Conservation (phyloP, 2,113 vertebrate genomes). For the Aphyosemion australe region DNA sequence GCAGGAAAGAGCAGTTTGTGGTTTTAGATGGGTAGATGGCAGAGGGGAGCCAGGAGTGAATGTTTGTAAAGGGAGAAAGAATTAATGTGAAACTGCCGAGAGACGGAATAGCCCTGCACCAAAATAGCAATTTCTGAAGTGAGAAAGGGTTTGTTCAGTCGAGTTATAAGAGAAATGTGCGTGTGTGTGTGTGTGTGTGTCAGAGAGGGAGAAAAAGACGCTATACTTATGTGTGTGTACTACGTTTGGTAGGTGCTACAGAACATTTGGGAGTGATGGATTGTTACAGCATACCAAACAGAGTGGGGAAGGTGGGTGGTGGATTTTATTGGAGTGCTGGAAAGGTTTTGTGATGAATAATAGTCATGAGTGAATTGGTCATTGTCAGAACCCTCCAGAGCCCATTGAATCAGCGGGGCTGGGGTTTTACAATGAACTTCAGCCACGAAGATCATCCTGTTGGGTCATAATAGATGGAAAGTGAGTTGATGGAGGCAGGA, state of each 20-base stretch:
- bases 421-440: conserved; percentile 67
- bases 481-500: conserved; percentile 73
- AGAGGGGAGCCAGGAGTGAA: conserved; percentile 45
- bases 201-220: conserved; percentile 7
- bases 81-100: conserved; percentile 65
- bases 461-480: conserved; percentile 71
- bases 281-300: conserved; percentile 72
- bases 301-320: conserved; percentile 70
- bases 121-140: conserved; percentile 67
- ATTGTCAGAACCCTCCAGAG: conserved; percentile 73
- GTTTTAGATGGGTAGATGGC: conserved; percentile 43
- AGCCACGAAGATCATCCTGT: conserved; percentile 64
- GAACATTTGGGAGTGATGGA: conserved; percentile 71
- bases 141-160: conserved; percentile 63
- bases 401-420: conserved; percentile 69
- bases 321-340: conserved; percentile 69
- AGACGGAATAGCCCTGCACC: conserved; percentile 57
- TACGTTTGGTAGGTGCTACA: conserved; percentile 32
- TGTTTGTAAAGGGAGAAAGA: conserved; percentile 57
- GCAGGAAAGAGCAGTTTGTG: conserved; percentile 59
- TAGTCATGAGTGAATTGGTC: conserved; percentile 75
- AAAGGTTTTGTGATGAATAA: conserved; percentile 78
- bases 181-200: conserved; percentile 13
- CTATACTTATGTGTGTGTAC: conserved; percentile 26
- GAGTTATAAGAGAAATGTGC: conserved; percentile 55